These are phyloP conservation scores for Colletes latitarsis DNA, from an alignment of 1,140 invertebrate species.

Conservation along the genomic window DNA sequence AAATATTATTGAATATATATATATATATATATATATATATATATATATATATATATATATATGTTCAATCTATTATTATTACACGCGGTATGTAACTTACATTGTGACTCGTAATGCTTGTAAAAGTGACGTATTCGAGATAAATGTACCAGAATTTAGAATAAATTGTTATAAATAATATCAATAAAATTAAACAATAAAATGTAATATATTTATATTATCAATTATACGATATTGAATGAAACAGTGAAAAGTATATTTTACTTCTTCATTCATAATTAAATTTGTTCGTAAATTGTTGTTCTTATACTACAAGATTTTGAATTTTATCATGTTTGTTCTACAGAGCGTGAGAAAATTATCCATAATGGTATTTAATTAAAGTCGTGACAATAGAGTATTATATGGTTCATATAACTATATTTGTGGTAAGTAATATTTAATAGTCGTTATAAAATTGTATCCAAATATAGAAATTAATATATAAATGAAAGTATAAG, in stretches of 20 bases:
- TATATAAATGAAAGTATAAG: background rate
- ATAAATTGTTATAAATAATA: background rate
- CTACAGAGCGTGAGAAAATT: conserved; percentile 8
- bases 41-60: too few species aligned
- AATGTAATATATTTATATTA: background rate
- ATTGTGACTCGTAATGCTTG: background rate
- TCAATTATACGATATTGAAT: background rate
- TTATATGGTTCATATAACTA: conserved; percentile 7
- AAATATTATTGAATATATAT: background rate
- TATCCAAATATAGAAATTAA: background rate
- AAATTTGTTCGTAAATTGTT: background rate
- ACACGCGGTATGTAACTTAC: background rate
- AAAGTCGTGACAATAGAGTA: conserved; percentile 31
- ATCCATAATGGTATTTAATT: conserved; percentile 17
- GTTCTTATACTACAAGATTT: background rate
- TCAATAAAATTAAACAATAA: background rate
- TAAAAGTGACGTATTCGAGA: background rate
- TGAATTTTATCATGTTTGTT: conserved; percentile 15
- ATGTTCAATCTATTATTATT: background rate
- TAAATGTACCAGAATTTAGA: background rate
- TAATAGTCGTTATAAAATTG: background rate
- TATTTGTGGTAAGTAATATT: conserved; percentile 35
- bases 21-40: too few species aligned
- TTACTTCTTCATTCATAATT: background rate
- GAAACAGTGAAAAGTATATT: background rate